A percentile compares a stretch with the other conserved stretches of the same genome.
These are phyloP conservation scores for Ferrisia virgata DNA, from an alignment of 2,888 invertebrate genomes.

Conservation along the genomic window DNA sequence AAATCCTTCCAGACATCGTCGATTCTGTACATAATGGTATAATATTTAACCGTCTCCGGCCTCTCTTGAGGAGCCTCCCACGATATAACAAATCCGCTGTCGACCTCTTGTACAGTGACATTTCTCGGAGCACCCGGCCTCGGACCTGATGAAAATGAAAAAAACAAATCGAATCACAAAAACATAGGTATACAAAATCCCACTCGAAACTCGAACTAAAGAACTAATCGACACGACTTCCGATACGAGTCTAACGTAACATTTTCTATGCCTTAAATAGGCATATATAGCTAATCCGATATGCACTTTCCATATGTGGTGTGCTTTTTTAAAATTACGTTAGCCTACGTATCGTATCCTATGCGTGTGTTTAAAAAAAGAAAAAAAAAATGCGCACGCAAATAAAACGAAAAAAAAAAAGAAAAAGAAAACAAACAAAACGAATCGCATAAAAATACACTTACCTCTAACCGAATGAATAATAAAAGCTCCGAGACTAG, in stretches of 20 bases:
- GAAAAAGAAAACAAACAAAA: background rate
- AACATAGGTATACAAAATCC: background rate
- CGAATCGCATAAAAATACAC: conserved; percentile 1
- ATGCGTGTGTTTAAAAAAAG: too few species aligned
- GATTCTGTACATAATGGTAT: conserved; percentile 86
- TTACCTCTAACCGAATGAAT: conserved; percentile 39
- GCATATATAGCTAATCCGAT: too few species aligned
- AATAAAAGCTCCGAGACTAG: conserved; percentile 52
- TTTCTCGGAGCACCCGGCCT: conserved; percentile 88
- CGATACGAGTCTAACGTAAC: background rate
- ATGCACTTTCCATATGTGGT: background rate
- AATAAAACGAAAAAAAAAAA: background rate
- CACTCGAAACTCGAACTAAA: background rate
- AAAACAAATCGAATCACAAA: background rate
- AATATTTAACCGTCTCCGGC: conserved; percentile 78
- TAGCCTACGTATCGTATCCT: too few species aligned
- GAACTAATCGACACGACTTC: background rate
- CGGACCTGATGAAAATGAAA: conserved; percentile 65
- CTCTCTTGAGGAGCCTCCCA: conserved; percentile 84
- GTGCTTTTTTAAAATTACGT: background rate
- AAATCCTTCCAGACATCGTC: conserved; percentile 86
- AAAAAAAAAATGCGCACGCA: background rate
- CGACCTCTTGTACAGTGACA: conserved; percentile 82
- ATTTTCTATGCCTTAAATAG: background rate
- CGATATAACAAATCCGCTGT: conserved; percentile 84